A percentile compares a stretch with the other conserved stretches of the same genome.
These are phyloP conservation scores for Drosophila biarmipes DNA, from an alignment of 1,140 invertebrate species.

Conservation along the genomic window DNA sequence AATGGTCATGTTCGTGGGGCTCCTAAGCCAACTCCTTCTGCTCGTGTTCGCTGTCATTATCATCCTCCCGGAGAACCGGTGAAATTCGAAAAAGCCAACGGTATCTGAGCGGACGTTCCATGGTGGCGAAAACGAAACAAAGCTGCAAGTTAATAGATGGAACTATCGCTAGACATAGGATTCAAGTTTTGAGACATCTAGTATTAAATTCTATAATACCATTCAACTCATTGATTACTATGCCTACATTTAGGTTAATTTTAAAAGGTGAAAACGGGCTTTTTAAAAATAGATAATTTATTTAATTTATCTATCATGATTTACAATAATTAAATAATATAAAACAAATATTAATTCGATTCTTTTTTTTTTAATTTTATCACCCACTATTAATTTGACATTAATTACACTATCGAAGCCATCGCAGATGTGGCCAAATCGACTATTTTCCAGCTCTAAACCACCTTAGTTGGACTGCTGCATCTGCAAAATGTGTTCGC, in stretches of 20 bases:
- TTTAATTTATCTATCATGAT: no score
- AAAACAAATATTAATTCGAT: no score
- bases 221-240: no score
- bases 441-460: constrained; percentile 45
- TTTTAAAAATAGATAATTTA: no score
- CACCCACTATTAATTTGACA: not conserved
- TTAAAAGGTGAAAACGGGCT: no score
- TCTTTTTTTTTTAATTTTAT: no score
- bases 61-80: constrained; percentile 33
- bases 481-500: constrained; percentile 65
- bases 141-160: not conserved
- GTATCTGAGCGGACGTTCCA: constrained; percentile 5
- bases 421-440: constrained; percentile 4
- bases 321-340: no score
- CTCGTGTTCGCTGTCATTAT: constrained; percentile 71
- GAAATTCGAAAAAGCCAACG: constrained; percentile 19
- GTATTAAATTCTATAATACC: no score
- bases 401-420: not conserved
- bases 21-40: constrained; percentile 31
- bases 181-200: not conserved
- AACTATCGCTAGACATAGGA: constrained; percentile 1
- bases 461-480: constrained; percentile 51
- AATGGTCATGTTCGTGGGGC: constrained; percentile 51
- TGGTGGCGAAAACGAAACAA: constrained; percentile 10
- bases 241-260: no score